Base-by-base conservation (phyloP, 1,140 invertebrate species). In the Drosophila kurseongensis region DNA sequence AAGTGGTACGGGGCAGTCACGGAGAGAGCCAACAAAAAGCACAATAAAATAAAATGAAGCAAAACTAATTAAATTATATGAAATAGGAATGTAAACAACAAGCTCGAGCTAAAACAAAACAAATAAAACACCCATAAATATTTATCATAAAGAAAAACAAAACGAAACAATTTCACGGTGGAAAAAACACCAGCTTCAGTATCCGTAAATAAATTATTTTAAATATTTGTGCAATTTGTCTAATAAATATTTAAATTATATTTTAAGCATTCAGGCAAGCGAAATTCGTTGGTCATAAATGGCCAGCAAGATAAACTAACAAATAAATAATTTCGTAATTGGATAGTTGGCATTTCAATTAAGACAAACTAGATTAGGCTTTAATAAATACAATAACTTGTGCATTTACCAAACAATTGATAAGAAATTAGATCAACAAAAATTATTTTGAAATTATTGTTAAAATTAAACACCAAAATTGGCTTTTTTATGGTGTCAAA, bases 61-160 rank as follows among this genome's bases (percentile, higher is more conserved):
- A 68, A 82, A 82, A 82, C 82, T 82, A 86, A 86, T 86, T 88
- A 73, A 86, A 86, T 86, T 86, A 88, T 82, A 88, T 88, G 60
- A 75, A 81, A 75, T 82, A 62, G 47, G 66, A 88, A 75, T 72
- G 78, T 78, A 88, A 86, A 83, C 81, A 81, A 75, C 51, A 27
- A 75, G 29, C 40, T 59, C 42, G 5, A 61, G 38, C 66, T 58
- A 23, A 62, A 57, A 60, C 66, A 73, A 80, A 77, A 69, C 57
- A 75, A 86, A 74, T 69, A 69, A 78, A 74, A 74, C 27, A 41
- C 18, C 68, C 73, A 78, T 75, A 81, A 75, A 71, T 75, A 82
- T 78, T 78, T 78, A 78, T 78, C 56, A 81, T 60, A 78, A 67
- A 75, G 62, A 80, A 78, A 52, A 48, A 79, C 65, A 71, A 82